Conservation (phyloP, 2,797 vertebrate species). For the Spatula versicolor region DNA sequence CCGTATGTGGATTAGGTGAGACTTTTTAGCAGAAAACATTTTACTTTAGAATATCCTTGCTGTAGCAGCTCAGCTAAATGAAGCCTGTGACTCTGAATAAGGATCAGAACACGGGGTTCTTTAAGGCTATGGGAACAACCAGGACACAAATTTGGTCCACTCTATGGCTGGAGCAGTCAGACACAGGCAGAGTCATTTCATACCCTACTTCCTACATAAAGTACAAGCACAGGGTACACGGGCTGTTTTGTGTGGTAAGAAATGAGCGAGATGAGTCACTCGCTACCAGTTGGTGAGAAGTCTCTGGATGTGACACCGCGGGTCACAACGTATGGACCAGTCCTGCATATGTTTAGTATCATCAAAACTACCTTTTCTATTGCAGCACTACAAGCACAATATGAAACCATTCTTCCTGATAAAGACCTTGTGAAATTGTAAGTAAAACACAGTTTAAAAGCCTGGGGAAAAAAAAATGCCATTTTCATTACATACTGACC, state of each 20-base stretch:
- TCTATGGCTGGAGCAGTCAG: background rate
- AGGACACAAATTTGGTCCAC: background rate
- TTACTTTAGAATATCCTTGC: background rate
- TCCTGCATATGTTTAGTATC: background rate
- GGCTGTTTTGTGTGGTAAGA: background rate
- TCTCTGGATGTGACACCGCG: background rate
- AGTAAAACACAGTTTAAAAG: background rate
- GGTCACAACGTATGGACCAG: background rate
- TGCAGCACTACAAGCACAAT: background rate
- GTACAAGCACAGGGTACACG: background rate
- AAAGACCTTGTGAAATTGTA: background rate
- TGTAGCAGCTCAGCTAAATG: background rate
- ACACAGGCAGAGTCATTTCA: background rate
- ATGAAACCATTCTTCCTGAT: background rate
- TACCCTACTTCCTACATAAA: background rate
- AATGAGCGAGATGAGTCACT: constrained; percentile 5
- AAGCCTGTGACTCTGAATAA: background rate
- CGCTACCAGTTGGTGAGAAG: background rate
- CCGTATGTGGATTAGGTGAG: background rate
- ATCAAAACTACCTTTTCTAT: background rate
- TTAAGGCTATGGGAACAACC: background rate
- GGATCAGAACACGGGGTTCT: background rate
- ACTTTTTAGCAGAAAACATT: background rate
- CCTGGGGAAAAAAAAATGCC: background rate
- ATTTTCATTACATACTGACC: constrained; percentile 30